Evolutionary conservation across 2,113 vertebrate species (phyloP), one percentile per base, ranked within the genome.

Genomic region (Hippocampus barbouri): DNA sequence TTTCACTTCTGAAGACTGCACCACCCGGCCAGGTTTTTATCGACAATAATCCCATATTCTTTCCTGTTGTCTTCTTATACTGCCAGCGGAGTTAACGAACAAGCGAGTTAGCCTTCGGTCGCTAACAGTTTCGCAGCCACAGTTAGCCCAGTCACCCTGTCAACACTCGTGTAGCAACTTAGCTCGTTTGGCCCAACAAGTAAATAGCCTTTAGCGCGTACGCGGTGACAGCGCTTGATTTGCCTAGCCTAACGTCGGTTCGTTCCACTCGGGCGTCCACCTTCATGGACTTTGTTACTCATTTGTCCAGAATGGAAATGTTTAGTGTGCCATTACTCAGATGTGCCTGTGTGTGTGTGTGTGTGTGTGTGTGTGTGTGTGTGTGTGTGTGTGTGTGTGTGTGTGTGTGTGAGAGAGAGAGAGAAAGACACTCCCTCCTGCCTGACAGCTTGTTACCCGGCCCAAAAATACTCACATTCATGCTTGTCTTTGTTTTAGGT

Each of bases 401-500:
- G 40, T 41, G 41, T 12, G 41, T 43, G 43, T 2, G 34, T 38
- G 30, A 4, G 30, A 0, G 30, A 4, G 41, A 43, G 41, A 23
- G 57, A 60, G 27, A 18, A 2, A n/a, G 70, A 70, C 70, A 47
- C 68, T 18, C 47, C 60, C 38, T 72, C 16, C 66, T 23, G 15
- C 77, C 69, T 76, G 23, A 79, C 80, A 76, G 79, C 76, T n/a
- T 4, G 9, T 40, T 38, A 57, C 21, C 23, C 40, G 45, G 23
- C n/a, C 21, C 65, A 45, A 45, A 16, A 45, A 66, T 47, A 66
- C 41, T 49, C 41, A 66, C 18, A 10, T 9, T 56, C 53, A 2
- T 1, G 84, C 64, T 71, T 68, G 6, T 72, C 80, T 25, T 25
- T 38, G 2, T 83, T 67, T 65, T 60, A 92, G 92, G 87, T 86